Evolutionary conservation across 2,113 vertebrate genomes (phyloP).

Genomic region (Kryptolebias marmoratus): DNA sequence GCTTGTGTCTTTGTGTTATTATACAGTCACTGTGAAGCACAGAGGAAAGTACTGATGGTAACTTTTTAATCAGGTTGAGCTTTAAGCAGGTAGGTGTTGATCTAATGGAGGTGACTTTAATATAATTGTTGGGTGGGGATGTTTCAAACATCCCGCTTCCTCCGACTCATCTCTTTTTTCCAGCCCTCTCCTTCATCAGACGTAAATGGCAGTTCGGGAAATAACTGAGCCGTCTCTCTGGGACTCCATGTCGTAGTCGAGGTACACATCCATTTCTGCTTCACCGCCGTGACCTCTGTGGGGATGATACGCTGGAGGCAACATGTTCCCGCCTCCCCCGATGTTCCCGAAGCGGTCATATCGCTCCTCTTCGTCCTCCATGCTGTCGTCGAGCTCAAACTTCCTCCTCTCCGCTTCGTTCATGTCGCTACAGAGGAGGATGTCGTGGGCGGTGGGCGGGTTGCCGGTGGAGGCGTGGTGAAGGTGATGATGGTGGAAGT

Average conservation of each 20-base stretch:
- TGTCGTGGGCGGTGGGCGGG: constrained; percentile 64
- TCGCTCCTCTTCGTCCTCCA: constrained; percentile 77
- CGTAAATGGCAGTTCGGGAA: constrained; percentile 88
- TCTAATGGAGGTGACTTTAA: constrained; percentile 49
- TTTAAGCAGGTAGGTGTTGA: constrained; percentile 40
- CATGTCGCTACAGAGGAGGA: constrained; percentile 72
- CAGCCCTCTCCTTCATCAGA: constrained; percentile 65
- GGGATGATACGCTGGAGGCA: constrained; percentile 71
- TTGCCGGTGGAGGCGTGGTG: constrained; percentile 39
- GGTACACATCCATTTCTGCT: constrained; percentile 69
- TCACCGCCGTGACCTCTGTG: constrained; percentile 48
- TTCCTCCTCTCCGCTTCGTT: constrained; percentile 77
- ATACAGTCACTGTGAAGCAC: constrained; percentile 18
- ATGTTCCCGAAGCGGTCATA: constrained; percentile 68
- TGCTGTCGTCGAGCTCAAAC: constrained; percentile 79
- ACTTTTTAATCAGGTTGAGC: constrained; percentile 19
- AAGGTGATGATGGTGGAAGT: constrained; percentile 65
- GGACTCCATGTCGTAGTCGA: constrained; percentile 91
- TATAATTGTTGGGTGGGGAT: not conserved
- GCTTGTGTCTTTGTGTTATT: constrained; percentile 15
- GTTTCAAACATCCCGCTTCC: constrained; percentile 15
- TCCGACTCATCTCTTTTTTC: constrained; percentile 25
- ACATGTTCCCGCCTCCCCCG: constrained; percentile 60
- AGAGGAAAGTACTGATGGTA: constrained; percentile 43
- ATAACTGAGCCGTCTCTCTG: constrained; percentile 91